Conservation (phyloP, 2,888 invertebrate genomes). For the Gymnoscelis rufifasciata region DNA sequence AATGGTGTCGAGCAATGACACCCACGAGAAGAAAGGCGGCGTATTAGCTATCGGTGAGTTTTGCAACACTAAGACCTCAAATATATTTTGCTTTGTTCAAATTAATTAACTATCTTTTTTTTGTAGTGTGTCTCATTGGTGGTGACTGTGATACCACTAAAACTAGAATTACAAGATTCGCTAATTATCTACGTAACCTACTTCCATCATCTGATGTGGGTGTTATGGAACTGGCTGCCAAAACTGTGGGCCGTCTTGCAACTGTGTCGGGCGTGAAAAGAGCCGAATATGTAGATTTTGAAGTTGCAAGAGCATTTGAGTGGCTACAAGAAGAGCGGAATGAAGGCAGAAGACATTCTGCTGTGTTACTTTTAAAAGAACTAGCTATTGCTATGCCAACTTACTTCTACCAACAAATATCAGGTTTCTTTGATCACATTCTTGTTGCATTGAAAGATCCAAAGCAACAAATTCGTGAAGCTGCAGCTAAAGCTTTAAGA, state of each 20-base stretch:
- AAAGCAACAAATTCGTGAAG: slow-evolving; percentile 93
- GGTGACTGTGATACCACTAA: slow-evolving; percentile 95
- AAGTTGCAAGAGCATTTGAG: slow-evolving; percentile 96
- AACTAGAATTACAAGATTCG: slow-evolving; percentile 93
- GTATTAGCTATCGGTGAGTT: slow-evolving; percentile 91
- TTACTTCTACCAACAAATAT: slow-evolving; percentile 97
- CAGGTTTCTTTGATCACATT: slow-evolving; percentile 95
- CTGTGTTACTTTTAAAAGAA: slow-evolving; percentile 94
- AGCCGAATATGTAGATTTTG: slow-evolving; percentile 98
- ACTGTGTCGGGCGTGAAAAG: slow-evolving; percentile 95
- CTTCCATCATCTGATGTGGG: slow-evolving; percentile 94
- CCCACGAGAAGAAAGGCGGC: slow-evolving; percentile 96
- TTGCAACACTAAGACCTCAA: neutral
- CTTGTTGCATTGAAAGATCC: slow-evolving; percentile 94
- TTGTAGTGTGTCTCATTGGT: slow-evolving; percentile 92
- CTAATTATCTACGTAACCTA: slow-evolving; percentile 93
- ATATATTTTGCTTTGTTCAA: neutral
- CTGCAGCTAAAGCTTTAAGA: slow-evolving; percentile 95
- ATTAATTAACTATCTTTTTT: neutral
- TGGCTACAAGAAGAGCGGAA: slow-evolving; percentile 95
- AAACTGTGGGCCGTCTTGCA: slow-evolving; percentile 95
- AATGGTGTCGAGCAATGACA: slow-evolving; percentile 95
- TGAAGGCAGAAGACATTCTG: slow-evolving; percentile 94
- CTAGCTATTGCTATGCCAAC: slow-evolving; percentile 97
- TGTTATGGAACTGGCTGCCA: slow-evolving; percentile 97